Evolutionary conservation across 2,888 invertebrate genomes (phyloP), one percentile per base, ranked within the genome.

Genomic region (Iselma pallidipennis): DNA sequence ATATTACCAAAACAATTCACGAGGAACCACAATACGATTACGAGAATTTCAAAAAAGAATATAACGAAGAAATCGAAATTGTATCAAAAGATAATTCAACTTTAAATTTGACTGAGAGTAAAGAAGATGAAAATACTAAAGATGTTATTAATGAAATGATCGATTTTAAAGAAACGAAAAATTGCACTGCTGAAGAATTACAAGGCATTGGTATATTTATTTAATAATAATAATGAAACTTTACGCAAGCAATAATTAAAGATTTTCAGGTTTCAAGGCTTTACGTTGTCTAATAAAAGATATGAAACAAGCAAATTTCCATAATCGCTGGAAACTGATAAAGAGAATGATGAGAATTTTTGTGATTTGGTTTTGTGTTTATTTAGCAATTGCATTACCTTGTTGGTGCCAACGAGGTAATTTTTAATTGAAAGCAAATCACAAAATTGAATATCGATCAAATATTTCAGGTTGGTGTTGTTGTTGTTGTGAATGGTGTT

Each of bases 401-500:
- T 80, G 81, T 53, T 85, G 85, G 85, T 85, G 84, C 69, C 81
- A 82, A 54, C 81, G 78, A 77, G 85, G 85, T 82, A 72, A 66
- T 51, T 59, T 49, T 50, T 28, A 51, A 16, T n/a, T 33, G 45
- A 55, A 16, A 48, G 49, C n/a, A 33, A 49, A 55, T 58, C 55
- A 33, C 14, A 50, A 26, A 51, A 33, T 23, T 57, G 12, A 54
- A 50, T 59, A 10, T 29, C 25, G 14, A 52, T 21, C 45, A 25
- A 28, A 19, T 49, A 29, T 73, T 69, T 55, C 61, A 88, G 88
- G 88, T 57, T 87, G 88, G 86, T 88, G 88, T 67, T 89, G 85
- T 57, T 88, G 88, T 67, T 89, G 85, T 59, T 85, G 84, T 62
- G 84, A 83, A 68, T 85, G 78, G 59, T 77, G 81, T 66, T 89